Conservation (phyloP, 2,888 invertebrate species). For the Priapulus caudatus region DNA sequence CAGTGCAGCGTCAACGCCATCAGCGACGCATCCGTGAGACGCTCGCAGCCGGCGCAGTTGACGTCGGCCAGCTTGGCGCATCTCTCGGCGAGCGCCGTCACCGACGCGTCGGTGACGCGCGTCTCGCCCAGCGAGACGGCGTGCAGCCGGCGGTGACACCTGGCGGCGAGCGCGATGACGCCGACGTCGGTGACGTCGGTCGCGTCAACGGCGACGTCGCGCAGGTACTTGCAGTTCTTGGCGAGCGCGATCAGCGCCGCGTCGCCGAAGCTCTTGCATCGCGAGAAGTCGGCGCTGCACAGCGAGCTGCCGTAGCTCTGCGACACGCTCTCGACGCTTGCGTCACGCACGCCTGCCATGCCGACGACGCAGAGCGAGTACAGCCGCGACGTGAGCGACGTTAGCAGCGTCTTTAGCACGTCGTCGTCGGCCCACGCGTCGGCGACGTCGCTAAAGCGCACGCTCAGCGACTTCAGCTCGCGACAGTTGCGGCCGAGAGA, state of each 20-base stretch:
- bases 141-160: neutral
- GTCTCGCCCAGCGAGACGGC: neutral
- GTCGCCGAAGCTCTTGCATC: neutral
- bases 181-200: neutral
- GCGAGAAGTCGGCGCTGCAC: neutral
- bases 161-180: neutral
- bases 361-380: neutral
- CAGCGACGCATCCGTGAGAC: neutral
- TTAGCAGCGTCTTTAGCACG: neutral
- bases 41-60: neutral
- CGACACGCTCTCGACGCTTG: neutral
- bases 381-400: neutral
- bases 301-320: neutral
- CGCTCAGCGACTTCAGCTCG: neutral
- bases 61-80: constrained; percentile 1
- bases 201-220: neutral
- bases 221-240: neutral
- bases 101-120: neutral
- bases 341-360: neutral
- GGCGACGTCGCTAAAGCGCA: neutral
- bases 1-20: neutral
- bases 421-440: neutral
- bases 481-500: neutral
- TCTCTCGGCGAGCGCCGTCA: neutral
- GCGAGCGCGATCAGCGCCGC: neutral